Base-by-base conservation (phyloP, 2,888 invertebrate species). In the Apoderus coryli region DNA sequence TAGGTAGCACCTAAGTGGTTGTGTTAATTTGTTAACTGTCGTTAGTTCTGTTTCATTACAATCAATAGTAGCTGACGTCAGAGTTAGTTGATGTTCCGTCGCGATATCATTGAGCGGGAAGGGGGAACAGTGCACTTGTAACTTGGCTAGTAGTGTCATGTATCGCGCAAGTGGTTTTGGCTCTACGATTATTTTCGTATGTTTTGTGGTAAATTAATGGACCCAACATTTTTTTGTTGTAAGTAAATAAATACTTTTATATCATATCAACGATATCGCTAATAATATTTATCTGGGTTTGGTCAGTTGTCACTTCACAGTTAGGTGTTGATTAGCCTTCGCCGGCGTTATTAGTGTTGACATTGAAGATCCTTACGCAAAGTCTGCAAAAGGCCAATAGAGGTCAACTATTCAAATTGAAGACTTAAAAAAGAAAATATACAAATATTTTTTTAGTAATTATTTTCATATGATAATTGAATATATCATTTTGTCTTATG, bases 101-200 rank as follows among this genome's bases (percentile, higher is more conserved):
- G 55, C 52, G 54, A 55, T 57, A 57, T 57, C 57, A 55, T 53
- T 48, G 46, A 43, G 45, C 47, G 44, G 47, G 47, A 40, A 43
- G 52, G 53, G 54, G 55, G 53, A n/a, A 50, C 52, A 55, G 55
- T 56, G 56, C 57, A 59, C 59, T 59, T 58, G 57, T 57, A 57
- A 57, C 56, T 57, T 57, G 55, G 57, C 53, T 56, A 57, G 56
- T 59, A 57, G 57, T 59, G 57, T 56, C 53, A 58, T 57, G 56
- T 55, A 58, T 54, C 53, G 56, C 53, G 57, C 56, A 56, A 57
- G 56, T 57, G 55, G n/a, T n/a, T n/a, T n/a, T n/a, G n/a, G 53
- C 52, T 55, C 47, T 50, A 48, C 48, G 46, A 53, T 53, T 50
- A 53, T 51, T n/a, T n/a, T 54, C 50, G 46, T 48, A 54, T 54